Base-by-base conservation (phyloP, 2,888 invertebrate species). In the Choristoneura rosaceana region DNA sequence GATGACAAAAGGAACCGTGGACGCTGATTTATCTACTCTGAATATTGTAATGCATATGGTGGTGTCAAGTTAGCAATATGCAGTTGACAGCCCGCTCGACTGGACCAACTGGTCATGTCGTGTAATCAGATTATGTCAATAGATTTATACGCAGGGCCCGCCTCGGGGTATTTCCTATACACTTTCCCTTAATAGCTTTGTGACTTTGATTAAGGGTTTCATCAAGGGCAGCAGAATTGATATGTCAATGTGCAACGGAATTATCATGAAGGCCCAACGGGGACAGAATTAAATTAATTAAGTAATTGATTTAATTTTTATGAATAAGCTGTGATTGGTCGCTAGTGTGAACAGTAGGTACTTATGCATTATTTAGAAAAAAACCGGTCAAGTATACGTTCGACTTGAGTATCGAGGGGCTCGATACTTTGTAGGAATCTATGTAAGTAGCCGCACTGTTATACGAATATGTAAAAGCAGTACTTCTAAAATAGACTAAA, bases 111-210 rank as follows among this genome's bases (percentile, higher is more conserved):
- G 74, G 76, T 74, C 76, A 75, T 75, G 78, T 75, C 77, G 47
- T 70, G 69, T 83, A 82, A 85, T 83, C 81, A 78, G 82, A 85
- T 86, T 81, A 82, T 78, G 76, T 74, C 63, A 78, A 79, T 80
- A 73, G 79, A 81, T 69, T 43, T 81, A 80, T 74, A 62, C 76
- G 75, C 50, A 70, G 50, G 52, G 52, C 63, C 77, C 77, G 73
- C 71, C 69, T 70, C 60, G 34, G 60, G 58, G 58, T 38, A 34
- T 68, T 59, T 38, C 61, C 61, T 70, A 43, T 63, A 38, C 58
- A 34, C 50, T 66, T 55, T 64, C 59, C 64, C 64, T 60, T 73
- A 64, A 64, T 58, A 50, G 68, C 63, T 67, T 17, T 59, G 63
- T 69, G 69, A 59, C 68, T 71, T 67, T 69, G 71, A 71, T 63